Percentiles rank a stretch among this genome's conserved stretches.
Conservation (phyloP, 2,113 vertebrate genomes). For the Calyptomena viridis region DNA sequence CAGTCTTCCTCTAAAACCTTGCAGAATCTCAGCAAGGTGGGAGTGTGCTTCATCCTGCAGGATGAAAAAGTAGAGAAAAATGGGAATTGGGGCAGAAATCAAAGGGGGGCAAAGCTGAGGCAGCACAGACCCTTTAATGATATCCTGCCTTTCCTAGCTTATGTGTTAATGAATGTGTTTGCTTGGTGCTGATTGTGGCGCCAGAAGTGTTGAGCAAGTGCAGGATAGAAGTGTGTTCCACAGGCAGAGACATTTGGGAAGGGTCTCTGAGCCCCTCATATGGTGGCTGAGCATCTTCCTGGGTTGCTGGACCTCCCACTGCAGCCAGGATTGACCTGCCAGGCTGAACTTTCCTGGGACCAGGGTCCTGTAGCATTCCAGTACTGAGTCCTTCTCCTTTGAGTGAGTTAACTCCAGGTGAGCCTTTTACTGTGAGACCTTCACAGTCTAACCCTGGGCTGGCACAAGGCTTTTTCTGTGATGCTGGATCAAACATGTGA, state of each 20-base stretch:
- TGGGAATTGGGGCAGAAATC: background rate
- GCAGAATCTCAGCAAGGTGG: background rate
- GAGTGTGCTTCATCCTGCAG: background rate
- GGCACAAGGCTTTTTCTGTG: rapidly evolving
- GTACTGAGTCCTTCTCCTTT: background rate
- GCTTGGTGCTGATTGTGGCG: background rate
- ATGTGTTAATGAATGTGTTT: rapidly evolving
- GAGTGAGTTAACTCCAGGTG: rapidly evolving
- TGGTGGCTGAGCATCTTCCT: background rate
- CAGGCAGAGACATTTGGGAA: rapidly evolving
- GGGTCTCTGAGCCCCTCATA: background rate
- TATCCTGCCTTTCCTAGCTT: background rate
- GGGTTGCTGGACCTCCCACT: rapidly evolving
- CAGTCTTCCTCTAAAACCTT: background rate
- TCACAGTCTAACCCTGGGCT: background rate
- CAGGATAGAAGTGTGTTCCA: background rate
- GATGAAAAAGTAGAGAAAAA: background rate
- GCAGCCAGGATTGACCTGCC: background rate
- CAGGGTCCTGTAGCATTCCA: background rate
- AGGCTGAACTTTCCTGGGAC: background rate
- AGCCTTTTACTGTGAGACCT: background rate
- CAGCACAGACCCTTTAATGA: background rate
- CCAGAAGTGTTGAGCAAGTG: background rate
- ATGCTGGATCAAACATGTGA: rapidly evolving
- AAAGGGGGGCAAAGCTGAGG: background rate